Evolutionary conservation across 2,797 vertebrate genomes (phyloP).

Genomic region (Numenius phaeopus): DNA sequence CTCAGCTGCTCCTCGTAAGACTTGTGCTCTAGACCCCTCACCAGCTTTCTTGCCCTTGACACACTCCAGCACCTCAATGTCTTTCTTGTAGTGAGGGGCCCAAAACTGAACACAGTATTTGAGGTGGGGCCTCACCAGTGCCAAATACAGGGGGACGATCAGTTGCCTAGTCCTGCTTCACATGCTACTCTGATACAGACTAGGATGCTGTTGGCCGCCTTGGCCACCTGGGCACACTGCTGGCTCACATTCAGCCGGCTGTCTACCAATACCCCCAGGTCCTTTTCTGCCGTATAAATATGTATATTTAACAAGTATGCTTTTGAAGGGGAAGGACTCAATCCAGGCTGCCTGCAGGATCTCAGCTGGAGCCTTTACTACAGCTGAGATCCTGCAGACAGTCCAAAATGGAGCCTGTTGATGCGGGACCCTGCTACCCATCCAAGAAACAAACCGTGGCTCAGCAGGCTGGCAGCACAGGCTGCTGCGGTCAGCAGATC

Average conservation of each 20-base stretch:
- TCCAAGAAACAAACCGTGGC: not conserved
- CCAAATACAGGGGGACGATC: not conserved
- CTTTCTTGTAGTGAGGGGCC: not conserved
- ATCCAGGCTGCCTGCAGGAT: not conserved
- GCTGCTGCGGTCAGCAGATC: fast-evolving
- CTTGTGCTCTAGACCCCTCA: not conserved
- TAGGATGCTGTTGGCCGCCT: not conserved
- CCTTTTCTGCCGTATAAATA: not conserved
- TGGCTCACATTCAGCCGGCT: not conserved
- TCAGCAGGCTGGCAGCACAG: not conserved
- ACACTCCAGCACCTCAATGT: not conserved
- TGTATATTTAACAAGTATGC: not conserved
- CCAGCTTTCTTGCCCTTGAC: not conserved
- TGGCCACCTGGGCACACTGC: not conserved
- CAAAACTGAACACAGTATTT: not conserved
- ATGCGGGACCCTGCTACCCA: fast-evolving
- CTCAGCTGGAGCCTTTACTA: not conserved
- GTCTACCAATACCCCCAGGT: not conserved
- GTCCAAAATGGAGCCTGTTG: not conserved
- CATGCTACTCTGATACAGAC: not conserved
- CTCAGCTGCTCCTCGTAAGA: not conserved
- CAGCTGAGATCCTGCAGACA: not conserved
- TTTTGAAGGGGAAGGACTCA: not conserved
- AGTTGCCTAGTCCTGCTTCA: not conserved
- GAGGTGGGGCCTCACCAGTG: not conserved